Base-by-base conservation (phyloP, 2,888 invertebrate species). In the Drosophila anomalipes region DNA sequence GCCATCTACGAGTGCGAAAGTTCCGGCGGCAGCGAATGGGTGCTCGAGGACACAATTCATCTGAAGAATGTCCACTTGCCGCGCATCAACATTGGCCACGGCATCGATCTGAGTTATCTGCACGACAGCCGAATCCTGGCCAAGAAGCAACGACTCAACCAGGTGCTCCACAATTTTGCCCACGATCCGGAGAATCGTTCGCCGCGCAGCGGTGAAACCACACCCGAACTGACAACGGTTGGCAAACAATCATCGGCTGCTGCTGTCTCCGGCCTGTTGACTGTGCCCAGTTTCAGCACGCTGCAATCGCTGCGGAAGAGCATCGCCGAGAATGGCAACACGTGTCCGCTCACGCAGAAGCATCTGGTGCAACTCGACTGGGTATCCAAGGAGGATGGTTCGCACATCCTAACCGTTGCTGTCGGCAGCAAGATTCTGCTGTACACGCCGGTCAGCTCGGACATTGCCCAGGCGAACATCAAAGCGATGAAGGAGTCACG, bases 1-100 rank as follows among this genome's bases (percentile, higher is more conserved):
- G 98, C 98, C 53, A 99, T 99, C 79, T 99, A 99, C 94, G 99
- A 99, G 93, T 99, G 99, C 93, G 99, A 99, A 94, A 99, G 99
- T 80, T 99, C 99, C 9, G 99, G 98, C 58, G 99, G 97, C 69
- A 96, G 97, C 47, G 97, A 97, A 90, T 99, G 99, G 99, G 95
- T 98, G 53, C 94, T 98, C 16, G 99, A 99, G 92, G 99, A 99
- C 88, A 98, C 98, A 1, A 98, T 99, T 82, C 98, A 98, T 82
- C 93, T 99, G 86, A 96, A 97, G 92, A 98, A 99, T 92, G 98
- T 99, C 75, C 97, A 97, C 91, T 93, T 99, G 82, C 97, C 97
- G 0, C 94, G 97, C 61, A 97, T 97, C 22, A 95, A 96, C 80
- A 95, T 97, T 1, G 97, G 97, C 82, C 96, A 96, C 57, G 96